Evolutionary conservation across 1,140 invertebrate species (phyloP).

Genomic region (Lasaia peninsularis): DNA sequence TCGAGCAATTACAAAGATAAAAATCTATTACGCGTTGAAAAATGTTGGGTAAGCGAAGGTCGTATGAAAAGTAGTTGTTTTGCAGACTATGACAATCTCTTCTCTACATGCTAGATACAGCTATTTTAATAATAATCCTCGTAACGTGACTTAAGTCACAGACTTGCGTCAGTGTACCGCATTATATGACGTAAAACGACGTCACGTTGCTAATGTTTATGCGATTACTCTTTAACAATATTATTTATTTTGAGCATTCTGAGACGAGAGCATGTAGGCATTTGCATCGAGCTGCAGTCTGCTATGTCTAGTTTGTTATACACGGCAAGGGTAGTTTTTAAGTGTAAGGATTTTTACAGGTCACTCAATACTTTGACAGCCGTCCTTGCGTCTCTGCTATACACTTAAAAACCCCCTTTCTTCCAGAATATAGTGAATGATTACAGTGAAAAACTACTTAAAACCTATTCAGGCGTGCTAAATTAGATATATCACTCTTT

Average conservation of each 20-base stretch:
- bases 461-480: too few relatives aligned
- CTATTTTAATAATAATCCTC: conserved; percentile 5
- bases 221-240: conserved; percentile 9
- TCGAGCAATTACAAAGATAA: too few relatives aligned
- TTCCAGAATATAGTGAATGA: background rate
- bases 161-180: background rate
- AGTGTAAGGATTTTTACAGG: background rate
- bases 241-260: background rate
- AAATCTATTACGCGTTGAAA: too few relatives aligned
- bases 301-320: background rate
- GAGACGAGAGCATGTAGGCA: background rate
- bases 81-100: background rate
- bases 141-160: background rate
- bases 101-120: background rate
- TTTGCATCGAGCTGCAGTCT: conserved; percentile 2
- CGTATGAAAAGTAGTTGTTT: too few relatives aligned
- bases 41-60: too few relatives aligned
- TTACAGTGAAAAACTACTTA: too few relatives aligned
- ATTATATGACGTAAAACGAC: conserved; percentile 7
- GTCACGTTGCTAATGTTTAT: background rate
- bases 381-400: background rate
- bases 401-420: background rate
- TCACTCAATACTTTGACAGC: background rate
- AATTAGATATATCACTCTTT: too few relatives aligned
- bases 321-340: background rate